phyloP scores from a whole-genome alignment of 1,140 invertebrate species.

The Chionoecetes opilio region DNA sequence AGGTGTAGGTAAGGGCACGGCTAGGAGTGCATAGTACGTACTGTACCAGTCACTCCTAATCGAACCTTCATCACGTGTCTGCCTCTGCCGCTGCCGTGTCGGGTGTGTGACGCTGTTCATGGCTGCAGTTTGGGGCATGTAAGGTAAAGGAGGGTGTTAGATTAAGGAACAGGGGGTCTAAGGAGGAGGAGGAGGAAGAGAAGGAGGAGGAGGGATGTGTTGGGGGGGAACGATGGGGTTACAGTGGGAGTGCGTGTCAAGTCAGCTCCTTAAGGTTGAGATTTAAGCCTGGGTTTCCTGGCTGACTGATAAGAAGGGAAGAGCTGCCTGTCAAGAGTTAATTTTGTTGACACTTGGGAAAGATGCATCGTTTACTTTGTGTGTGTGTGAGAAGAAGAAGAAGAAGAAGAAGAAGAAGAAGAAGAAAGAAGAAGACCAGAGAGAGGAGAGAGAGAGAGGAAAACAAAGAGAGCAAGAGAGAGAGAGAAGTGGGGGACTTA shows the following conservation, averaged over 20 bases:
- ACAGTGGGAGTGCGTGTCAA: too few species aligned
- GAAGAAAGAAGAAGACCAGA: background rate
- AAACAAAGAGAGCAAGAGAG: too few species aligned
- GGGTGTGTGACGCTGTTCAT: background rate
- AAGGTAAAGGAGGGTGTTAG: background rate
- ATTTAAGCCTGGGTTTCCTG: conserved; percentile 19
- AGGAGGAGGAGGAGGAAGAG: too few species aligned
- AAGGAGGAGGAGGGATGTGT: too few species aligned
- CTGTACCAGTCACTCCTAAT: background rate
- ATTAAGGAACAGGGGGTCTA: too few species aligned
- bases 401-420: too few species aligned
- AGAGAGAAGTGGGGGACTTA: too few species aligned
- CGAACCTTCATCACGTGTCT: background rate
- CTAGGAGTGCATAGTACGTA: background rate
- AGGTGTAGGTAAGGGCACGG: background rate
- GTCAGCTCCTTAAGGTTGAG: background rate
- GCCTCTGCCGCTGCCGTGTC: too few species aligned
- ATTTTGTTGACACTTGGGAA: too few species aligned
- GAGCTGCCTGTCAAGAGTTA: background rate
- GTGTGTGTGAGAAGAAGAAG: background rate
- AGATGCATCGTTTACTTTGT: background rate
- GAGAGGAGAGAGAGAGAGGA: too few species aligned
- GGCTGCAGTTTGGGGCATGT: background rate
- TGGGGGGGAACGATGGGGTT: too few species aligned
- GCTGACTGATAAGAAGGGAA: background rate